Conservation (phyloP, 53 echinoderm and acorn worm genomes). For the Zoroaster sp. region DNA sequence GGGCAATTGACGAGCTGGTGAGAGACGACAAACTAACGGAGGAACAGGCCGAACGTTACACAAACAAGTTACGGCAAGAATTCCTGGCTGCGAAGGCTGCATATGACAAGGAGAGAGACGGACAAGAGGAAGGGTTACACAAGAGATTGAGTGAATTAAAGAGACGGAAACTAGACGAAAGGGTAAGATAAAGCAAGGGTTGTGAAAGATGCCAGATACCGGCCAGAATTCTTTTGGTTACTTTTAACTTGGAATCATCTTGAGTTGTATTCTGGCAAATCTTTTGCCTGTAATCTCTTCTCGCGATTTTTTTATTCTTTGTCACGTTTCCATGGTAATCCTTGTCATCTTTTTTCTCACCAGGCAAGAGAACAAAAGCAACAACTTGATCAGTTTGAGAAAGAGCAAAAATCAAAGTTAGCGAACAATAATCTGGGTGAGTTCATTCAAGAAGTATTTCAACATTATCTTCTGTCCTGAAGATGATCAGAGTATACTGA, state of each 20-base stretch:
- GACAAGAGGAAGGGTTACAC: conserved; percentile 83
- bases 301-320: not conserved
- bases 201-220: too few species aligned
- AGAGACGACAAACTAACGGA: conserved; percentile 73
- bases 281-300: too few species aligned
- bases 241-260: too few species aligned
- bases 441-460: too few species aligned
- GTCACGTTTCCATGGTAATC: too few species aligned
- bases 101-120: conserved; percentile 75
- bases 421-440: conserved; percentile 77
- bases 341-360: not conserved
- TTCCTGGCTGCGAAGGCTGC: conserved; percentile 71
- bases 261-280: too few species aligned
- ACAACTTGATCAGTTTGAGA: conserved; percentile 80
- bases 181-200: conserved; percentile 75
- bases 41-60: conserved; percentile 61
- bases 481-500: too few species aligned
- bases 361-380: conserved; percentile 81
- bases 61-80: conserved; percentile 68
- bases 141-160: conserved; percentile 85
- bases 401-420: conserved; percentile 69
- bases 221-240: too few species aligned
- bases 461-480: too few species aligned
- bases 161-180: conserved; percentile 78
- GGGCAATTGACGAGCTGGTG: conserved; percentile 66